These are phyloP conservation scores for Lordiphosa collinella DNA, from an alignment of 1,140 invertebrate genomes.

Conservation along the genomic window DNA sequence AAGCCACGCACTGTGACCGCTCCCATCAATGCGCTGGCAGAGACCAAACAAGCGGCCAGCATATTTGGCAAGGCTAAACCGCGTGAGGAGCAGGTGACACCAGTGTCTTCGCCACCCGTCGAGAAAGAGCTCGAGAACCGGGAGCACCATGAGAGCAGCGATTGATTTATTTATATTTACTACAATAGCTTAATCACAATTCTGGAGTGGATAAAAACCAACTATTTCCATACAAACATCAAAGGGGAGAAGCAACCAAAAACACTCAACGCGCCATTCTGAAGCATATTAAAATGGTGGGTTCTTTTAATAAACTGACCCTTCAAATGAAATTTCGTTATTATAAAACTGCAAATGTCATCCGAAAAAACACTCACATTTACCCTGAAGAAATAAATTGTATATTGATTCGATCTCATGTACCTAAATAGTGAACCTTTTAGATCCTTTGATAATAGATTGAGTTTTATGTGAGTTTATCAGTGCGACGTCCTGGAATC, in stretches of 20 bases:
- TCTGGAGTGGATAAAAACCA: not conserved
- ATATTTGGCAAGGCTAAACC: conserved; percentile 94
- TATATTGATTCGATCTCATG: no score
- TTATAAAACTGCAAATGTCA: no score
- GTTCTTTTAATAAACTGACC: conserved; percentile 9
- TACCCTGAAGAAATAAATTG: no score
- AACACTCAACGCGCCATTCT: not conserved
- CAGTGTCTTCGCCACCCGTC: conserved; percentile 14
- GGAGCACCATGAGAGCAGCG: not conserved
- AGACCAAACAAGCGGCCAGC: conserved; percentile 87
- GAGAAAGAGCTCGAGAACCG: not conserved
- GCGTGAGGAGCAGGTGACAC: conserved; percentile 81
- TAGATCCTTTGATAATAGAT: no score
- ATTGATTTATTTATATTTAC: not conserved
- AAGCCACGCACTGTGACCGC: conserved; percentile 89
- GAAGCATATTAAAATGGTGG: conserved; percentile 3
- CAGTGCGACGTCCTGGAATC: no score
- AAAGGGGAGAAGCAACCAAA: not conserved
- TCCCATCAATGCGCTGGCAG: conserved; percentile 91
- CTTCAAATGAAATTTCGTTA: no score
- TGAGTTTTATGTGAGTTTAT: no score
- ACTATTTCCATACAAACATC: not conserved
- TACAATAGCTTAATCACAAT: conserved; percentile 28
- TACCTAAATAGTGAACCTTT: no score
- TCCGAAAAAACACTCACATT: no score